phyloP scores from a whole-genome alignment of 2,888 invertebrate genomes.

The Idaea biselata region DNA sequence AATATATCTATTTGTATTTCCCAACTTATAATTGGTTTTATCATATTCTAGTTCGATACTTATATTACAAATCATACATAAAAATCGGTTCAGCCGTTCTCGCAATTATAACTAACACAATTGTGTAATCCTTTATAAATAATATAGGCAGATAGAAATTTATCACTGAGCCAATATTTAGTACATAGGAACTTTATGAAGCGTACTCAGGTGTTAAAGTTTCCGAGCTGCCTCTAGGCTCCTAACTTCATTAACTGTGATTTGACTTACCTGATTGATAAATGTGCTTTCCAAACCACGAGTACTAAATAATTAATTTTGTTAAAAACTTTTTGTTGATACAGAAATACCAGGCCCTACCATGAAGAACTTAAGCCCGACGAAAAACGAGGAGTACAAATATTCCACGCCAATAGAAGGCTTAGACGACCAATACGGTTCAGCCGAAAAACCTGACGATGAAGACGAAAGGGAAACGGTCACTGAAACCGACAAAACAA shows the following conservation, averaged over 20 bases:
- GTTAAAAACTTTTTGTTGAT: slow-evolving; percentile 1
- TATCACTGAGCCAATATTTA: too few relatives aligned
- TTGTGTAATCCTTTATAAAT: too few relatives aligned
- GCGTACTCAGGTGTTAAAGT: neutral
- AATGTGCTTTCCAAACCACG: neutral
- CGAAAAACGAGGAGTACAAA: slow-evolving; percentile 80
- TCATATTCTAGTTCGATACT: too few relatives aligned
- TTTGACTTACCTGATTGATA: neutral
- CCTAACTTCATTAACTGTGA: neutral
- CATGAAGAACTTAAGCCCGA: slow-evolving; percentile 76
- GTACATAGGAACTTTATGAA: neutral
- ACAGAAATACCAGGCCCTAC: slow-evolving; percentile 89
- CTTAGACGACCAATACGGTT: slow-evolving; percentile 85
- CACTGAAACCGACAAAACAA: slow-evolving; percentile 30
- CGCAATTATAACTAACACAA: too few relatives aligned
- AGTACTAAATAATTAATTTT: slow-evolving; percentile 8
- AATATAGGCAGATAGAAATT: too few relatives aligned
- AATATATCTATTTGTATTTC: too few relatives aligned
- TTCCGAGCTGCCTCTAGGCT: neutral
- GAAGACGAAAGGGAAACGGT: slow-evolving; percentile 70
- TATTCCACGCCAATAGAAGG: slow-evolving; percentile 69
- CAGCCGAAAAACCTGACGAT: slow-evolving; percentile 86
- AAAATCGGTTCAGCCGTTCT: too few relatives aligned
- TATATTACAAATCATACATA: too few relatives aligned
- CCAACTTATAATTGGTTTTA: too few relatives aligned